Conservation (phyloP, 2,797 vertebrate genomes). For the Dermochelys coriacea region DNA sequence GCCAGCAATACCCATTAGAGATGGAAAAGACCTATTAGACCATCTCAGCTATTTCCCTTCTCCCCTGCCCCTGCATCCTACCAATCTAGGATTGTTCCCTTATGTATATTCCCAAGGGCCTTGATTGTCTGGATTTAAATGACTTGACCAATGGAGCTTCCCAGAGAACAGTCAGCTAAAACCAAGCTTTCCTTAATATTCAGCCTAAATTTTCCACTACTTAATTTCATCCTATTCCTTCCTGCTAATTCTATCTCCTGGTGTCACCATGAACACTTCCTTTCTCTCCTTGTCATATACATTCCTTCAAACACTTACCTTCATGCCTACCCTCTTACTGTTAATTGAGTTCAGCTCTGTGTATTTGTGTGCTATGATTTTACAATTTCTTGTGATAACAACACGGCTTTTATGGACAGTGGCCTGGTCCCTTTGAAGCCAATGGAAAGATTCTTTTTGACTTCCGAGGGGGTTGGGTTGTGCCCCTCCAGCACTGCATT, state of each 20-base stretch:
- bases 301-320: background rate
- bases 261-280: background rate
- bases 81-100: background rate
- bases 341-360: background rate
- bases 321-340: background rate
- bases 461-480: background rate
- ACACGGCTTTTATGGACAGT: background rate
- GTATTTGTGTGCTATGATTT: background rate
- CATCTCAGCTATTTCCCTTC: background rate
- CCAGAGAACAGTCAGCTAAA: background rate
- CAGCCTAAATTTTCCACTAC: background rate
- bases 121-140: background rate
- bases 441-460: background rate
- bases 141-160: background rate
- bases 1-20: background rate
- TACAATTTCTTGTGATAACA: background rate
- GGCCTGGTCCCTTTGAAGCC: background rate
- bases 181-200: background rate
- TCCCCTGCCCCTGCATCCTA: background rate
- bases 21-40: background rate
- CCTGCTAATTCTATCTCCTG: fast-evolving
- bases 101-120: background rate
- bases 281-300: background rate
- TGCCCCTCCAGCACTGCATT: background rate
- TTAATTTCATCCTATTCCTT: background rate